These are phyloP conservation scores for Notamacropus eugenii DNA, from an alignment of 2,797 vertebrate species.

Conservation along the genomic window DNA sequence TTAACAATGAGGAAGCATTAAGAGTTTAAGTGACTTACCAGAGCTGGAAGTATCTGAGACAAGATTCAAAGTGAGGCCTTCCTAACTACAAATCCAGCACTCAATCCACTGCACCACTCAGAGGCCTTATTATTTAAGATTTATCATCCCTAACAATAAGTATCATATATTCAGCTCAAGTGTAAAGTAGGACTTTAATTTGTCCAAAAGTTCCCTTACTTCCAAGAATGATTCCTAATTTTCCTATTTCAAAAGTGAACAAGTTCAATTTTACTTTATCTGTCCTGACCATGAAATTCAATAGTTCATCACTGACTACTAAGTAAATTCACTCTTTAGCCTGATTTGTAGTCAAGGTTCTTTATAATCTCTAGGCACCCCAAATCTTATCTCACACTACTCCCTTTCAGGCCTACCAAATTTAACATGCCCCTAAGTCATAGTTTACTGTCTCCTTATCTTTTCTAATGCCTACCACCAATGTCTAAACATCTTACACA, in stretches of 20 bases:
- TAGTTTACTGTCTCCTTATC: background rate
- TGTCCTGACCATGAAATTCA: background rate
- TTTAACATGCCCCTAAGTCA: background rate
- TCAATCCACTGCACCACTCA: background rate
- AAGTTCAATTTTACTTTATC: background rate
- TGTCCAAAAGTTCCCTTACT: background rate
- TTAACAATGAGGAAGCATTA: background rate
- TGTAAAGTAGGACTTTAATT: background rate
- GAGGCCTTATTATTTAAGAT: background rate
- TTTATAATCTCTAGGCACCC: background rate
- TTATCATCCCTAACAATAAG: background rate
- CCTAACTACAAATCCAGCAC: background rate
- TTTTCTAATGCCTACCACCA: background rate
- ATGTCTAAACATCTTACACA: background rate
- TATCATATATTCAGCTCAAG: background rate
- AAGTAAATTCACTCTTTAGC: background rate
- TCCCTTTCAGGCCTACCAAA: background rate
- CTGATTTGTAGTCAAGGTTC: background rate
- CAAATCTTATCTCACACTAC: background rate
- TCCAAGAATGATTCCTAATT: background rate
- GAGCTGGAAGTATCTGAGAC: background rate
- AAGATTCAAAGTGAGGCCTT: background rate
- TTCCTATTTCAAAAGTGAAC: background rate
- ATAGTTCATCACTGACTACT: background rate
- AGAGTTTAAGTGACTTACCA: background rate